A percentile compares a stretch with the other conserved stretches of the same genome.
phyloP scores from a whole-genome alignment of 2,113 vertebrate genomes.

The Panthera tigris region DNA sequence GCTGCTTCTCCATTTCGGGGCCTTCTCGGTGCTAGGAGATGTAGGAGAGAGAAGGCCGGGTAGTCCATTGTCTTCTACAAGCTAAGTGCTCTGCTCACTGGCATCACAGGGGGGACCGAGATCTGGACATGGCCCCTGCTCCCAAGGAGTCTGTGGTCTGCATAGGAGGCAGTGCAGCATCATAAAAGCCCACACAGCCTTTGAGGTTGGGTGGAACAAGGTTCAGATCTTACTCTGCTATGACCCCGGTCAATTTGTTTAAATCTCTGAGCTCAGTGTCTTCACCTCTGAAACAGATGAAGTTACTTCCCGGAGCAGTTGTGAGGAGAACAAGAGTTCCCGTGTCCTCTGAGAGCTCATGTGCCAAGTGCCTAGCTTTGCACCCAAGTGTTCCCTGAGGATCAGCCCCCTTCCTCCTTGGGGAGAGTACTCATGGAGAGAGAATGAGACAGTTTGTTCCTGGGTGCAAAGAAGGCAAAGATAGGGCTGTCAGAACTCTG shows the following conservation, averaged over 20 bases:
- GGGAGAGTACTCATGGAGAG: not conserved
- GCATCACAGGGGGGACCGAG: not conserved
- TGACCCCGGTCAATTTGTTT: not conserved
- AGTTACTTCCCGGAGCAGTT: not conserved
- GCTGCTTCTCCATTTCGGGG: not conserved
- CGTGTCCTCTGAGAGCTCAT: not conserved
- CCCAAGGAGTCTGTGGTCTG: not conserved
- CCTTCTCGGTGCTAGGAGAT: not conserved
- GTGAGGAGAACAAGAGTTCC: not conserved
- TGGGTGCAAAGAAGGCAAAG: not conserved
- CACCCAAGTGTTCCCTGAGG: not conserved
- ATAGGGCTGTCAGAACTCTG: not conserved
- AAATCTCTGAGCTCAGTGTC: not conserved
- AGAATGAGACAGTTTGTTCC: not conserved
- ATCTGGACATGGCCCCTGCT: not conserved
- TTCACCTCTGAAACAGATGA: not conserved
- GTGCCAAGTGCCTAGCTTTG: not conserved
- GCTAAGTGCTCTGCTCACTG: not conserved
- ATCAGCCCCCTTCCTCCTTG: not conserved
- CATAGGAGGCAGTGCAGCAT: not conserved
- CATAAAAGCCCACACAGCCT: not conserved
- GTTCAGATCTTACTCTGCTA: not conserved
- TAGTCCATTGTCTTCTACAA: not conserved
- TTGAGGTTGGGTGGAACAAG: not conserved
- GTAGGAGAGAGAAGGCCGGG: not conserved